Percentiles rank a stretch among this genome's conserved stretches.
These are phyloP conservation scores for Oligia latruncula DNA, from an alignment of 2,888 invertebrate genomes.

Conservation along the genomic window DNA sequence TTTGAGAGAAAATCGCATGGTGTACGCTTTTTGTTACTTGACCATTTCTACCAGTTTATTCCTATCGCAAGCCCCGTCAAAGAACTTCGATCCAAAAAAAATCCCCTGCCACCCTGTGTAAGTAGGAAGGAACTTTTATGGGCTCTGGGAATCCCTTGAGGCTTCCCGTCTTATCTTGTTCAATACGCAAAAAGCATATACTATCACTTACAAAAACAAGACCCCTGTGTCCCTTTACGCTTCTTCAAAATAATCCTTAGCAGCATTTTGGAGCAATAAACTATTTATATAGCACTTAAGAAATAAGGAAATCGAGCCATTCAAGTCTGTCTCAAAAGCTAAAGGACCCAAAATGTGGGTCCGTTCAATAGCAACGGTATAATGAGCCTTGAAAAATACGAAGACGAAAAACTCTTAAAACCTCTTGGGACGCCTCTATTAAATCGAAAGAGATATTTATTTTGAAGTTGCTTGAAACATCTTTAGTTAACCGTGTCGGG, in stretches of 20 bases:
- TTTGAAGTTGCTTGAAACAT: constrained; percentile 53
- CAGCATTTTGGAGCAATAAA: constrained; percentile 60
- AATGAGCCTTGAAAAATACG: constrained; percentile 68
- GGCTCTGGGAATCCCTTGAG: neutral
- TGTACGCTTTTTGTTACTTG: neutral
- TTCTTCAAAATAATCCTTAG: constrained; percentile 42
- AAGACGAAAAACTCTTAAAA: constrained; percentile 67
- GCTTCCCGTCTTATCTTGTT: neutral
- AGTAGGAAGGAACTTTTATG: neutral
- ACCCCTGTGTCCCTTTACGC: neutral
- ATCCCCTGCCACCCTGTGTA: neutral
- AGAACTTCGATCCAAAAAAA: neutral
- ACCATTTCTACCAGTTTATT: neutral
- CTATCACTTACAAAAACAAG: constrained; percentile 23
- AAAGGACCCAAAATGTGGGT: constrained; percentile 65
- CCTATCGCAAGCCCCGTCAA: neutral
- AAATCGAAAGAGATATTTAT: constrained; percentile 69
- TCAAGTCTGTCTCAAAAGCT: constrained; percentile 69
- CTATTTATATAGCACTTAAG: constrained; percentile 71
- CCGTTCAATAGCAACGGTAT: constrained; percentile 68
- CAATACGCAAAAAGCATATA: neutral
- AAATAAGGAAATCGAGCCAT: constrained; percentile 72
- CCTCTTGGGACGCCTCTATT: constrained; percentile 67
- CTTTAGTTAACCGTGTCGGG: constrained; percentile 37
- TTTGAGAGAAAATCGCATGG: too few relatives aligned